Base-by-base conservation (phyloP, 92 coral and sea anemone species). In the Galaxea fascicularis region DNA sequence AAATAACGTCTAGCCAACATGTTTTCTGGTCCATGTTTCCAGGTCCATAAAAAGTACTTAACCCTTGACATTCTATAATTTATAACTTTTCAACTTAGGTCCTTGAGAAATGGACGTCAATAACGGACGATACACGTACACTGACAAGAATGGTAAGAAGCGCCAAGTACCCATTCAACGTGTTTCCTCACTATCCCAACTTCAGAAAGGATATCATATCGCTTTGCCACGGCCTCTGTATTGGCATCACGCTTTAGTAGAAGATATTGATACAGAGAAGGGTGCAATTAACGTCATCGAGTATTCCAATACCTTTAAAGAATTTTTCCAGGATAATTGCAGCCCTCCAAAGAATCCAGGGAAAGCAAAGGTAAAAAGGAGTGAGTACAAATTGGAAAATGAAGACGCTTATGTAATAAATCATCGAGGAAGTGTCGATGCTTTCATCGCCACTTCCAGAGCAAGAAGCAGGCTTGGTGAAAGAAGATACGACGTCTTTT, bases 241-340 rank as follows among this genome's bases (percentile, higher is more conserved):
- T 15, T 66, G 65, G 85, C 85, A 80, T 16, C 85, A 80, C 65
- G 85, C 85, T 18, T 65, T 80, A 68, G 85, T 80, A 25, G 76
- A 80, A 66, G 22, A 44, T 20, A 24, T 49, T 29, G 51, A 80
- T 47, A 10, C 2, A 47, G 1, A 0, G n/a, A 24, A n/a, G 1
- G 18, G 24, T 15, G 63, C 2, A 15, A 47, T 80, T 29, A 0
- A 28, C 28, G 51, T 51, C 20, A 80, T 66, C 8, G 72, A 80
- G 51, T 80, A 80, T 67, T 64, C 76, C 15, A 80, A 67, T n/a
- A 29, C 64, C 4, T 76, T 49, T 20, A 10, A 8, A 65, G 76
- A 20, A 27, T 80, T 51, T 46, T 31, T 49, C 31, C 0, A 16
- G n/a, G 85, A 80, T 35, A 80, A 80, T n/a, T 18, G 5, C 74